Conservation (phyloP, 2,888 invertebrate genomes). For the Glaucopsyche alexis region DNA sequence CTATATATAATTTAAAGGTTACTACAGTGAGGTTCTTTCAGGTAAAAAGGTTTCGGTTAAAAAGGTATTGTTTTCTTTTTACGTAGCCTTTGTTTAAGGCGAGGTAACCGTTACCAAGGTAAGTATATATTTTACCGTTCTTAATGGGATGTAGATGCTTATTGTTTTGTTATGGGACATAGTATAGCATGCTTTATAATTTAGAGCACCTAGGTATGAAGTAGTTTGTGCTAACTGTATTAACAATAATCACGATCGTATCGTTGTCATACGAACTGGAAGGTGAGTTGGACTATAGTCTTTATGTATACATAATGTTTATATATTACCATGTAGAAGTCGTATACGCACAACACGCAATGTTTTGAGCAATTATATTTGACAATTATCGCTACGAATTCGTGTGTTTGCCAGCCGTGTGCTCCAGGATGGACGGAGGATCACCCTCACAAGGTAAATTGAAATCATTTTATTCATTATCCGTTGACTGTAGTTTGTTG, state of each 20-base stretch:
- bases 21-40: conserved; percentile 63
- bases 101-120: conserved; percentile 64
- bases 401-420: conserved; percentile 44
- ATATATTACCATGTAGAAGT: conserved; percentile 26
- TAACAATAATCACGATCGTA: conserved; percentile 19
- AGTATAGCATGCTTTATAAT: conserved; percentile 31
- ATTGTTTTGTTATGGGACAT: conserved; percentile 27
- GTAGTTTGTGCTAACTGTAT: conserved; percentile 27
- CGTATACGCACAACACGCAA: conserved; percentile 27
- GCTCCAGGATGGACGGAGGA: conserved; percentile 39
- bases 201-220: conserved; percentile 22
- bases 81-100: conserved; percentile 69
- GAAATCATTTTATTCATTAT: conserved; percentile 53
- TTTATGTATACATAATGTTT: conserved; percentile 7
- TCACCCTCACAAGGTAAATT: conserved; percentile 61
- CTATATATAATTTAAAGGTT: conserved; percentile 59
- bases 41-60: conserved; percentile 68
- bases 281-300: conserved; percentile 20
- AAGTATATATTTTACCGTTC: conserved; percentile 53
- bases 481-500: conserved; percentile 59
- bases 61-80: conserved; percentile 53
- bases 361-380: conserved; percentile 26
- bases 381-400: conserved; percentile 27
- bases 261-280: neutral
- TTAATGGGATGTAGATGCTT: conserved; percentile 29